These are phyloP conservation scores for Enteromius radiatus DNA, from an alignment of 2,797 vertebrate genomes.

Conservation along the genomic window DNA sequence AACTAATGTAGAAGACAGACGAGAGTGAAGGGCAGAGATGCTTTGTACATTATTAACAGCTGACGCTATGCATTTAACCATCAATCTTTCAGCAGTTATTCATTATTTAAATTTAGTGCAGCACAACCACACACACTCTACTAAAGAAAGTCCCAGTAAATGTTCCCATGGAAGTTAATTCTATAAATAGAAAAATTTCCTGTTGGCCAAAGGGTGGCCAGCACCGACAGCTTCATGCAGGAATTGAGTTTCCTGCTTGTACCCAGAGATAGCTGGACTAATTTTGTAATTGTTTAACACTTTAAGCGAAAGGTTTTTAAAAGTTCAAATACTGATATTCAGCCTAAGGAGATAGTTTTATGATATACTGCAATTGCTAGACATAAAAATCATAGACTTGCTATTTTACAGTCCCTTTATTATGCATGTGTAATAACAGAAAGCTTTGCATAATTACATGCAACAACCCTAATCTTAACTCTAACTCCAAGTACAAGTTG, in stretches of 20 bases:
- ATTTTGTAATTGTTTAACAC: not conserved
- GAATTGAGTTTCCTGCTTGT: not conserved
- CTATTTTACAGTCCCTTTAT: not conserved
- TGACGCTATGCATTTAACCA: slow-evolving; percentile 62
- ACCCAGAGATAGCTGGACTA: not conserved
- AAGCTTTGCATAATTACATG: not conserved
- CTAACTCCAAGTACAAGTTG: not conserved
- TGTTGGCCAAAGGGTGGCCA: not conserved
- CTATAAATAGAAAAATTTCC: slow-evolving; percentile 11
- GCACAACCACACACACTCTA: slow-evolving; percentile 47
- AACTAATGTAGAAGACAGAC: slow-evolving; percentile 79
- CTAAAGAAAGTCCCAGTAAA: slow-evolving; percentile 31
- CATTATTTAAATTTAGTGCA: slow-evolving; percentile 62
- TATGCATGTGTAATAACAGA: not conserved
- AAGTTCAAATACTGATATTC: not conserved
- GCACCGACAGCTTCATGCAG: not conserved
- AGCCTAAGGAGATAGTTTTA: not conserved
- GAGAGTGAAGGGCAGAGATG: slow-evolving; percentile 31
- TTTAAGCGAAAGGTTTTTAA: not conserved
- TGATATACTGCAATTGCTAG: not conserved
- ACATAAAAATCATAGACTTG: not conserved
- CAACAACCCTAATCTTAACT: not conserved
- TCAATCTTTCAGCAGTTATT: slow-evolving; percentile 62
- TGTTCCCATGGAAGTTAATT: slow-evolving; percentile 34
- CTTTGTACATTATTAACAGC: slow-evolving; percentile 68